phyloP scores from a whole-genome alignment of 2,113 vertebrate genomes.

The Phodopus roborovskii region DNA sequence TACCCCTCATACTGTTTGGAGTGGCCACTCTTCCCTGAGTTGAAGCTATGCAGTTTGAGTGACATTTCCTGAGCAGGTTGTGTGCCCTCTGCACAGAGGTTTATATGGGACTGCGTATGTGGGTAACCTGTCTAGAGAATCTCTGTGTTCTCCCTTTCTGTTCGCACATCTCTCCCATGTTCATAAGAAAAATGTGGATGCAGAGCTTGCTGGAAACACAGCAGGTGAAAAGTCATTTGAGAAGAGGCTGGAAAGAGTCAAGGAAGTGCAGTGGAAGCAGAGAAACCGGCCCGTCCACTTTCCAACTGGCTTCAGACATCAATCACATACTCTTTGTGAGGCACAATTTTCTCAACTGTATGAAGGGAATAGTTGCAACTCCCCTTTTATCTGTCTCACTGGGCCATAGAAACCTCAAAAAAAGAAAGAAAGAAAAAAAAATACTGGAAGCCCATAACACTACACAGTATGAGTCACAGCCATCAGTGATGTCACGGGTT shows the following conservation, averaged over 20 bases:
- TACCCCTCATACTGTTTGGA: background rate
- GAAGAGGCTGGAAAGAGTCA: background rate
- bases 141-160: background rate
- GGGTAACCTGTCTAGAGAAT: background rate
- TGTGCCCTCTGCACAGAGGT: background rate
- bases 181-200: constrained; percentile 4
- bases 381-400: background rate
- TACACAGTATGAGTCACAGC: constrained; percentile 3
- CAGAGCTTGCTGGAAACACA: background rate
- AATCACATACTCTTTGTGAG: background rate
- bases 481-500: constrained; percentile 54
- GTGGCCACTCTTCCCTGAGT: constrained; percentile 1
- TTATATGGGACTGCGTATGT: background rate
- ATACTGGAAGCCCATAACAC: background rate
- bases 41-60: background rate
- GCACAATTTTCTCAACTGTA: background rate
- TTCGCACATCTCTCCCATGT: background rate
- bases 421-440: constrained; percentile 48
- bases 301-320: background rate
- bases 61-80: background rate
- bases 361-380: background rate
- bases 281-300: background rate
- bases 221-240: background rate
- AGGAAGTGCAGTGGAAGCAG: background rate
- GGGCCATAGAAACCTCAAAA: background rate